These are phyloP conservation scores for Anagyrus pseudococci DNA, from an alignment of 2,888 invertebrate genomes.

Conservation along the genomic window DNA sequence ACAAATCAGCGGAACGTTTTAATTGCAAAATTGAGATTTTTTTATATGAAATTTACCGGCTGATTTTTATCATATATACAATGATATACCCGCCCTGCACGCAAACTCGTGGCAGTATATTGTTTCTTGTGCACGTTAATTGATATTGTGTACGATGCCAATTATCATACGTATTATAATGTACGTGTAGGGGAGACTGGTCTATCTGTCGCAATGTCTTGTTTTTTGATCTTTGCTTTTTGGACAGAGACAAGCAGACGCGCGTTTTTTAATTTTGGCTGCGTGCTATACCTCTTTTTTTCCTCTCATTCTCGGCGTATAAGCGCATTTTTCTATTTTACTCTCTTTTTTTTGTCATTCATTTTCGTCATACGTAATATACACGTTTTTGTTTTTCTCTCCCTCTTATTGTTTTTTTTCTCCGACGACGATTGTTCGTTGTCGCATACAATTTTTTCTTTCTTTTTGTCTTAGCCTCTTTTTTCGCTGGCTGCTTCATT, in stretches of 20 bases:
- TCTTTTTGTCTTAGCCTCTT: too few relatives aligned
- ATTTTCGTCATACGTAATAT: slow-evolving; percentile 9
- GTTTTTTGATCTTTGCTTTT: slow-evolving; percentile 24
- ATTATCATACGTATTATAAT: slow-evolving; percentile 23
- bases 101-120: slow-evolving; percentile 62
- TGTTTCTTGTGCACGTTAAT: slow-evolving; percentile 62
- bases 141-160: slow-evolving; percentile 61
- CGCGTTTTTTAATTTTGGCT: slow-evolving; percentile 10
- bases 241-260: slow-evolving; percentile 5
- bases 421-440: slow-evolving; percentile 6
- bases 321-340: too few relatives aligned
- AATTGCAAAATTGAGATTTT: not conserved
- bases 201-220: slow-evolving; percentile 23
- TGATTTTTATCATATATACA: slow-evolving; percentile 7
- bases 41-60: too few relatives aligned
- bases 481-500: too few relatives aligned
- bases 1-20: slow-evolving; percentile 1
- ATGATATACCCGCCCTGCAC: slow-evolving; percentile 59
- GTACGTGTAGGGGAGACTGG: slow-evolving; percentile 35
- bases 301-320: not conserved
- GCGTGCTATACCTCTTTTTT: not conserved
- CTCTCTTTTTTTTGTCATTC: slow-evolving; percentile 1
- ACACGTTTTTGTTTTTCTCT: not conserved
- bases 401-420: not conserved
- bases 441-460: too few relatives aligned